Conservation (phyloP, 2,113 vertebrate species). For the Galbula dea region DNA sequence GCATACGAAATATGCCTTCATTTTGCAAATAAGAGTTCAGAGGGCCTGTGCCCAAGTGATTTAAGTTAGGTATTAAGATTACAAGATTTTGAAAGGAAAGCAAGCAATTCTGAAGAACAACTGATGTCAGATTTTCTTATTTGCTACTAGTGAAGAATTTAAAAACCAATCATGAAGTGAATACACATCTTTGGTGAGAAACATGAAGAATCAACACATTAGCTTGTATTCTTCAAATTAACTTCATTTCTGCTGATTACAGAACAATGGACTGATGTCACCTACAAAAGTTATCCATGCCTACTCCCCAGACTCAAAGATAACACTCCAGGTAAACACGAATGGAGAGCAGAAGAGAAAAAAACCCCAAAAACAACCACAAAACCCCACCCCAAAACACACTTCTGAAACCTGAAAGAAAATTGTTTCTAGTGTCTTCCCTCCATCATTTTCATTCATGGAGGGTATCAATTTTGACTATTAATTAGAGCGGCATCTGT, state of each 20-base stretch:
- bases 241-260: not conserved
- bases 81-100: not conserved
- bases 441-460: not conserved
- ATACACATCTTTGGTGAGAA: not conserved
- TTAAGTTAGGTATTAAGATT: not conserved
- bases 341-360: not conserved
- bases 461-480: not conserved
- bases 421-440: not conserved
- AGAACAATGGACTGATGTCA: not conserved
- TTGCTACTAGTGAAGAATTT: not conserved
- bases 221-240: not conserved
- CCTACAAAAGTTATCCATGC: not conserved
- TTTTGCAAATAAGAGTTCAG: not conserved
- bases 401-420: not conserved
- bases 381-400: not conserved
- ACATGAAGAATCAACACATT: not conserved
- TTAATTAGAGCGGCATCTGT: conserved; percentile 3
- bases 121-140: not conserved
- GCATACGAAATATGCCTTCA: fast-evolving
- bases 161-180: not conserved
- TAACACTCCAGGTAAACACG: not conserved
- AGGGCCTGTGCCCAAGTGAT: not conserved
- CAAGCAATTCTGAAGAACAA: not conserved
- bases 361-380: not conserved
- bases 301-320: not conserved